Evolutionary conservation across 1,140 invertebrate genomes (phyloP), one percentile per base, ranked within the genome.

Genomic region (Zophobas atratus): DNA sequence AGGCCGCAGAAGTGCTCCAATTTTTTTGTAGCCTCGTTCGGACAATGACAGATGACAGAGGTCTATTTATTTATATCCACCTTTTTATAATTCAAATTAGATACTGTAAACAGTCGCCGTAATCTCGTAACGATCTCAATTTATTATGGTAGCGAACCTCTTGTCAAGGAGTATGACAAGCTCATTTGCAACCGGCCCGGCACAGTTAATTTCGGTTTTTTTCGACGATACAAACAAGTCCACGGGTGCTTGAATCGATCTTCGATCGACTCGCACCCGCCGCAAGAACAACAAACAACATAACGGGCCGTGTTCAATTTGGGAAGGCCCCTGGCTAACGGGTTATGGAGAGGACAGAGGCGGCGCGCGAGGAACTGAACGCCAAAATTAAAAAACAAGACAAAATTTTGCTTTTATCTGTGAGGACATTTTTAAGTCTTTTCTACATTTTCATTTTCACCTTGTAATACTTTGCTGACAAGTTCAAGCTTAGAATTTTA

Each of bases 81-180:
- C 60, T 67, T 67, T 67, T 67, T 67, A 67, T 67, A 67, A 67
- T 67, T 67, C 60, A 67, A 67, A 67, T 67, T 67, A 67, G 60
- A 67, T 67, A 67, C 60, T 67, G 60, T 67, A 67, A 67, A 67
- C 57, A 63, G 60, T 46, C 39, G 38, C 38, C 39, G 60, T 67
- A 46, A 67, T 67, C 60, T 67, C 60, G 60, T 67, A 43, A 67
- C 60, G n/a, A 67, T 67, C 60, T 67, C 60, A 46, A 67, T 67
- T 67, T 67, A 67, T 67, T 67, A 67, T 67, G 33, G 60, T 67
- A 67, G 60, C 38, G 43, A 67, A 67, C 60, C 38, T 67, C 60
- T 67, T 67, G 60, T 67, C 60, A 67, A 67, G 60, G n/a, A 67
- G 60, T 67, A 67, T 67, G 60, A 67, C 60, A 67, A 67, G 60